Percentiles rank a stretch among this genome's conserved stretches.
phyloP scores from a whole-genome alignment of 2,797 vertebrate genomes.

The Notamacropus eugenii region DNA sequence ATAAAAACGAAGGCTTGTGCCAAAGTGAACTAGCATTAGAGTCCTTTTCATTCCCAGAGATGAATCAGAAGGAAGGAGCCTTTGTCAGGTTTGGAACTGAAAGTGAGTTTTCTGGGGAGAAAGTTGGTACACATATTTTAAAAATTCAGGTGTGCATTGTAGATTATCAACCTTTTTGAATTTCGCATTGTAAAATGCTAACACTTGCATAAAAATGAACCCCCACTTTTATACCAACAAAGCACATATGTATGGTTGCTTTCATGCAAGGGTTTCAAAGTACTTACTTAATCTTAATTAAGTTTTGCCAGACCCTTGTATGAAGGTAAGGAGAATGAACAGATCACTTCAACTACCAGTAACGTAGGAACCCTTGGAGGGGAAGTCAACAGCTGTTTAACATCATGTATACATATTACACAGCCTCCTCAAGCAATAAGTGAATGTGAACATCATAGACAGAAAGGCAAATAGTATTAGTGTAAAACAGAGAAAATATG shows the following conservation, averaged over 20 bases:
- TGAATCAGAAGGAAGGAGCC: constrained; percentile 73
- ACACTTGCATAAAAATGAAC: neutral
- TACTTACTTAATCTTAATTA: constrained; percentile 36
- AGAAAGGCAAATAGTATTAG: neutral
- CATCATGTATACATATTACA: constrained; percentile 19
- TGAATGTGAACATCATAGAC: constrained; percentile 27
- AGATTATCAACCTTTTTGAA: constrained; percentile 57
- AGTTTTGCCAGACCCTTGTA: constrained; percentile 39
- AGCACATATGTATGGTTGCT: neutral
- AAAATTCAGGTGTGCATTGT: constrained; percentile 61
- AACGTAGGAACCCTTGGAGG: neutral
- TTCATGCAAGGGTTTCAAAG: constrained; percentile 27
- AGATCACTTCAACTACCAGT: neutral
- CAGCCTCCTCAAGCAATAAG: neutral
- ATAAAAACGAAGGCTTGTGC: constrained; percentile 73
- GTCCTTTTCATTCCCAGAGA: constrained; percentile 75
- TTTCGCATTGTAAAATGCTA: constrained; percentile 58
- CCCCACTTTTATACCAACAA: neutral
- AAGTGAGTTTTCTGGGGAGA: constrained; percentile 69
- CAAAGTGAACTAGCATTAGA: constrained; percentile 71
- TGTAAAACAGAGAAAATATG: neutral
- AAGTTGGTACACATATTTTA: constrained; percentile 68
- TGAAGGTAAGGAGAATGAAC: constrained; percentile 45
- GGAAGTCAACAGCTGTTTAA: constrained; percentile 46
- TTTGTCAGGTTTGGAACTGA: constrained; percentile 75